phyloP scores from a whole-genome alignment of 2,888 invertebrate genomes.

The Acanthosoma haemorrhoidale region DNA sequence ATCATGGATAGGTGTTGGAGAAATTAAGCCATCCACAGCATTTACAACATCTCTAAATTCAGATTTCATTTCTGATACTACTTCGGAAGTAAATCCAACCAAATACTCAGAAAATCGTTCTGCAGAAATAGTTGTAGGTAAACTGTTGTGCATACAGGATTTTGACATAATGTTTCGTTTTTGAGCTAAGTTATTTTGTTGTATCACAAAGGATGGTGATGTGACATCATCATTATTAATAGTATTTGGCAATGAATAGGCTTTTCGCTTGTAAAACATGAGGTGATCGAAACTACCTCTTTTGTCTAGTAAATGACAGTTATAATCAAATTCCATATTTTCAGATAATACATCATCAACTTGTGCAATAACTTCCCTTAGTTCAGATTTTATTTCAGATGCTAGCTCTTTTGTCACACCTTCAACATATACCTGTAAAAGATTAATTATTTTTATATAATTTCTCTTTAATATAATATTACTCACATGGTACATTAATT shows the following conservation, averaged over 20 bases:
- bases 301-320: conserved; percentile 16
- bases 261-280: conserved; percentile 26
- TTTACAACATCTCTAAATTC: conserved; percentile 64
- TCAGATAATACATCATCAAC: conserved; percentile 64
- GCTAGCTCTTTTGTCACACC: conserved; percentile 73
- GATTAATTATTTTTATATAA: background rate
- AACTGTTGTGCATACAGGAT: background rate
- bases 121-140: conserved; percentile 46
- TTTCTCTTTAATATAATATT: too few species aligned
- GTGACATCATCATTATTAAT: background rate
- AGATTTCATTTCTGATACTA: conserved; percentile 73
- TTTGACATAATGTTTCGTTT: background rate
- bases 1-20: conserved; percentile 47
- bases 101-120: conserved; percentile 71
- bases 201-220: background rate
- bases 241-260: conserved; percentile 26
- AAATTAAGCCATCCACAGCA: conserved; percentile 65
- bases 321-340: conserved; percentile 31
- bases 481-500: too few species aligned
- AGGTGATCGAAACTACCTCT: conserved; percentile 26
- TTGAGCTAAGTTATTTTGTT: background rate
- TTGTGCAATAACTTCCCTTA: conserved; percentile 70
- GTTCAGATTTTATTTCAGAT: conserved; percentile 75
- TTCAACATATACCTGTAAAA: conserved; percentile 67
- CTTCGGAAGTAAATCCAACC: conserved; percentile 70